Conservation (phyloP, 2,888 invertebrate species). For the Pristionchus entomophagus region DNA sequence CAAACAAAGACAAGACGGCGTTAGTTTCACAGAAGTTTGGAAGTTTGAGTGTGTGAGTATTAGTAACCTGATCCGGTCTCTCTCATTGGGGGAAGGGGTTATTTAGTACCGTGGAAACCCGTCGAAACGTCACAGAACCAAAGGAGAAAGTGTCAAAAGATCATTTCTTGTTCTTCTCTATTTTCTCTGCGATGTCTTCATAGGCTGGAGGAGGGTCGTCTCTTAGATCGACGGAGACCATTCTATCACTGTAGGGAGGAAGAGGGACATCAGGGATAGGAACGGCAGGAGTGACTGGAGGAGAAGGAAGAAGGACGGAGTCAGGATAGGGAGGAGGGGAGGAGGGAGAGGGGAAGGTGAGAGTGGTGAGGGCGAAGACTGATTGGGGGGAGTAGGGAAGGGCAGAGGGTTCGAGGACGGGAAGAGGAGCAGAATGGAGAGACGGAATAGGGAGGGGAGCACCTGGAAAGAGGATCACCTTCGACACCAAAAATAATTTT, state of each 20-base stretch:
- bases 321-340: neutral
- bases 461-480: neutral
- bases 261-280: neutral
- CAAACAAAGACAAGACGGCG: no score
- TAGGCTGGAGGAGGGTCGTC: constrained; percentile 30
- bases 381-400: constrained; percentile 28
- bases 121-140: no score
- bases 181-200: constrained; percentile 11
- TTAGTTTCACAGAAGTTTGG: no score
- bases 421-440: neutral
- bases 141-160: no score
- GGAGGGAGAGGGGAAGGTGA: neutral
- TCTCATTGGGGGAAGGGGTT: no score
- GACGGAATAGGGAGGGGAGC: neutral
- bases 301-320: neutral
- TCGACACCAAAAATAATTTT: no score
- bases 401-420: neutral
- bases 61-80: no score
- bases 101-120: no score
- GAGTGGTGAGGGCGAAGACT: neutral
- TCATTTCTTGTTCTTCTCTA: neutral
- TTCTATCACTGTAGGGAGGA: neutral
- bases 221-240: neutral
- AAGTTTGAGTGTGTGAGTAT: no score
- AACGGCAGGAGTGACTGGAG: neutral